Conservation (phyloP, 2,888 invertebrate genomes). For the Lamproptera curius region DNA sequence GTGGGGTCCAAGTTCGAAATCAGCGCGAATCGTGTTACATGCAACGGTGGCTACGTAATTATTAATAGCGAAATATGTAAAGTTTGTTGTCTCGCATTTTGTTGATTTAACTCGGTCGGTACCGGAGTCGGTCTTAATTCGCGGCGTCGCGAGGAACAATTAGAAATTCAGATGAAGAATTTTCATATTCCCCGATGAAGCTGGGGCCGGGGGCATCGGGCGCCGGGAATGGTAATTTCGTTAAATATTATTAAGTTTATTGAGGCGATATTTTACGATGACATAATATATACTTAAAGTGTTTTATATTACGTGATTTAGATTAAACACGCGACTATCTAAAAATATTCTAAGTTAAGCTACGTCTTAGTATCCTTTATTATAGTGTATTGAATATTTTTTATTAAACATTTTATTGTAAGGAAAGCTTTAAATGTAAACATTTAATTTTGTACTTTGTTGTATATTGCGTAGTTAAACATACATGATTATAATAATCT, state of each 20-base stretch:
- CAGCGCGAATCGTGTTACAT: constrained; percentile 51
- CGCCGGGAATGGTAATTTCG: constrained; percentile 47
- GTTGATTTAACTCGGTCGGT: constrained; percentile 46
- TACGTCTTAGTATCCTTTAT: too few species aligned
- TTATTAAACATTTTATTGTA: constrained; percentile 8
- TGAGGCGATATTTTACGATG: too few species aligned
- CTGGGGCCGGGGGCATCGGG: too few species aligned
- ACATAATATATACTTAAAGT: too few species aligned
- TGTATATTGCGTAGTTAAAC: too few species aligned
- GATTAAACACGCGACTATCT: too few species aligned
- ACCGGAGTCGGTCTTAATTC: constrained; percentile 41
- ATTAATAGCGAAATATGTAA: constrained; percentile 70
- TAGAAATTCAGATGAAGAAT: constrained; percentile 69
- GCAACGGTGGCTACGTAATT: constrained; percentile 49
- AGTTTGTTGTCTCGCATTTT: constrained; percentile 67
- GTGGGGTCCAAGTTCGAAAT: constrained; percentile 39
- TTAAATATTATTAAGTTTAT: constrained; percentile 29
- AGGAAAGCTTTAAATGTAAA: neutral
- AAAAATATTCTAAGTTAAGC: too few species aligned
- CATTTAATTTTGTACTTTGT: neutral
- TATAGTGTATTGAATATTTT: too few species aligned
- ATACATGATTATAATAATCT: too few species aligned
- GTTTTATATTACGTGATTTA: too few species aligned
- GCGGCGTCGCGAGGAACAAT: constrained; percentile 45
- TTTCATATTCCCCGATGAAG: constrained; percentile 47